Base-by-base conservation (phyloP, 1,140 invertebrate species). In the Arctopsyche grandis region DNA sequence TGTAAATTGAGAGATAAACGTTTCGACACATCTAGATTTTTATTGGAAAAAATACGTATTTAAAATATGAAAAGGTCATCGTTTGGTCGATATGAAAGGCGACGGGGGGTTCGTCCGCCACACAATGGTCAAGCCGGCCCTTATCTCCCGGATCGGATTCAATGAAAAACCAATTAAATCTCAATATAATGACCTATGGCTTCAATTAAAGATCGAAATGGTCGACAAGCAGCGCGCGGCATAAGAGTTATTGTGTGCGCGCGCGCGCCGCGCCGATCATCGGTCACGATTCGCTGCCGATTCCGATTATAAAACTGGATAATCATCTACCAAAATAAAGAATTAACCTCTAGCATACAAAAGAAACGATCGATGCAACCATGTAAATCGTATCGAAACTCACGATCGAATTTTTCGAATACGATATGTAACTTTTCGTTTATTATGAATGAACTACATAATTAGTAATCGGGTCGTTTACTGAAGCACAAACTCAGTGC, bases 161-260 rank as follows among this genome's bases (percentile, higher is more conserved):
- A 66, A 66, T 66, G 63, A 66, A 66, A 66, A 66, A 66, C 63
- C 63, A 66, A 66, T 66, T 66, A 66, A 26, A 26, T 66, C 63
- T 26, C 63, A 66, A 66, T 66, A 38, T 38, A 66, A 66, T 26
- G 24, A 66, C 12, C 19, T 22, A 12, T 14, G 0, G 9, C 5
- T 66, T 26, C 63, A 22, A 66, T 66, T 66, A 66, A 14, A 66
- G 63, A 66, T 66, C 24, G 63, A 22, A 66, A 66, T 26, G 22
- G 24, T 26, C 24, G 24, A 22, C 16, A 38, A 38, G 29, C 29
- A 38, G 29, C 29, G 29, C 21, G 56, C 21, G 56, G 48, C 12
- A 60, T 19, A 60, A 19, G 21, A 21, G 56, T 60, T 19, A 60
- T 60, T 60, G 56, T 60, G 63, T 9, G 63, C 63, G 24, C 63